Evolutionary conservation across 2,113 vertebrate genomes (phyloP).

Genomic region (Mus musculus): GRCm39 chr12:70464001-70464500

Average conservation of each 20-base stretch:
- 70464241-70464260: not conserved
- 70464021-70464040: slow-evolving; percentile 4
- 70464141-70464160: not conserved
- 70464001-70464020: slow-evolving; percentile 37
- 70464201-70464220: not conserved
- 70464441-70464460: too few species aligned
- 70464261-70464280: not conserved
- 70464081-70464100: slow-evolving; percentile 48
- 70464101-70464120: slow-evolving; percentile 49
- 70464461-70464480: too few species aligned
- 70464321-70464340: not conserved
- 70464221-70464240: not conserved
- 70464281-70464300: not conserved
- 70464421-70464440: too few species aligned
- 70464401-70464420: too few species aligned
- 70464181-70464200: not conserved
- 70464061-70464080: slow-evolving; percentile 12
- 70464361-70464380: too few species aligned
- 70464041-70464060: slow-evolving; percentile 46
- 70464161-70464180: not conserved
- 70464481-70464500: too few species aligned
- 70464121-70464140: slow-evolving; percentile 3
- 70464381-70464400: too few species aligned
- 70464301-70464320: not conserved
- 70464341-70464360: not conserved